Percentiles rank a stretch among this genome's conserved stretches.
Evolutionary conservation across 2,888 invertebrate species (phyloP).

Genomic region (Nesidiocoris tenuis): DNA sequence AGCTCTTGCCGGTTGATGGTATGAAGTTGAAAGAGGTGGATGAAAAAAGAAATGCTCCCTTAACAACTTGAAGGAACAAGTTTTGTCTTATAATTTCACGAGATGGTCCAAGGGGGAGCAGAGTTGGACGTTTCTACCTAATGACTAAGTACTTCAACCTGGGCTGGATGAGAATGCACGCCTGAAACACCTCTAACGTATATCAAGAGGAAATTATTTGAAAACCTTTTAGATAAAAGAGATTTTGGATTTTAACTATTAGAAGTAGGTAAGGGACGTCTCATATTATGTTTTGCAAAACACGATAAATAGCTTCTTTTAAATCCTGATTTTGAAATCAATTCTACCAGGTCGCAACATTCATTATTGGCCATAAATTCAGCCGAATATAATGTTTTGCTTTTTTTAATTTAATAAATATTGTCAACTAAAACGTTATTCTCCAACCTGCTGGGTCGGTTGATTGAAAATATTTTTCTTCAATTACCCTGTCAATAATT

Average conservation of each 20-base stretch:
- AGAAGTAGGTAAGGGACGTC: too few relatives aligned
- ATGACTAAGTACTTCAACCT: constrained; percentile 26
- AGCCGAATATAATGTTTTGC: too few relatives aligned
- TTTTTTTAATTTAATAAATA: too few relatives aligned
- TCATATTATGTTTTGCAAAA: too few relatives aligned
- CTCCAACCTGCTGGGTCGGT: too few relatives aligned
- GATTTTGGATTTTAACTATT: too few relatives aligned
- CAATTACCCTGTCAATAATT: neutral
- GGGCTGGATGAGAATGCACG: constrained; percentile 33
- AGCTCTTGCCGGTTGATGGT: neutral
- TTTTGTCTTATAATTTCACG: constrained; percentile 39
- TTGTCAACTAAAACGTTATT: too few relatives aligned
- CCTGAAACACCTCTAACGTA: constrained; percentile 1
- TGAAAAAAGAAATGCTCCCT: constrained; percentile 26
- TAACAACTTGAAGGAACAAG: constrained; percentile 37
- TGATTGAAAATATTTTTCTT: too few relatives aligned
- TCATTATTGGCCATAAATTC: too few relatives aligned
- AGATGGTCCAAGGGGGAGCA: constrained; percentile 24
- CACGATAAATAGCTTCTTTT: neutral
- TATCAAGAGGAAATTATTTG: too few relatives aligned
- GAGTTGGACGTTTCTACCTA: constrained; percentile 21
- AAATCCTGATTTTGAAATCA: neutral
- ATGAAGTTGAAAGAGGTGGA: neutral
- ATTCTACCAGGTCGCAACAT: too few relatives aligned
- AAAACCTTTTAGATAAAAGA: too few relatives aligned